Evolutionary conservation across 2,113 vertebrate genomes (phyloP).

Genomic region (Athene noctua): DNA sequence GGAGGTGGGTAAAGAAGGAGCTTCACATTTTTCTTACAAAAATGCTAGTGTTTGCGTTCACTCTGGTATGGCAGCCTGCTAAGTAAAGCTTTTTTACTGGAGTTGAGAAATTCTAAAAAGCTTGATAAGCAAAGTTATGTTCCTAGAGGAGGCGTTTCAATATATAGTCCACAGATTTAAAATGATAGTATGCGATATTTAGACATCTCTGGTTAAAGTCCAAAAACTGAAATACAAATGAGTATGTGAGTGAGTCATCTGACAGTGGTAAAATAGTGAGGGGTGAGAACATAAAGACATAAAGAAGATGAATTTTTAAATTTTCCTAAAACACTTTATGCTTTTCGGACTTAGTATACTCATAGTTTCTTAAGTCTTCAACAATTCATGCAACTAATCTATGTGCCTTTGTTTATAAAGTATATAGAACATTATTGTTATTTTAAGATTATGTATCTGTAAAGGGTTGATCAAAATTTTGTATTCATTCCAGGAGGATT

Average conservation of each 20-base stretch:
- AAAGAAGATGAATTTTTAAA: not conserved
- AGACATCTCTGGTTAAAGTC: not conserved
- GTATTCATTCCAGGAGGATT: not conserved
- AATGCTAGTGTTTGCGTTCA: not conserved
- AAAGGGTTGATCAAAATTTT: not conserved
- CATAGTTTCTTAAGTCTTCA: not conserved
- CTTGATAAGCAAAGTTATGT: not conserved
- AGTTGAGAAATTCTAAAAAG: not conserved
- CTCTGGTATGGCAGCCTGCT: not conserved
- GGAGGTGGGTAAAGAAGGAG: not conserved
- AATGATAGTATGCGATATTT: not conserved
- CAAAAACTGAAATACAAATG: not conserved
- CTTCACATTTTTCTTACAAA: not conserved
- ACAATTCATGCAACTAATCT: not conserved
- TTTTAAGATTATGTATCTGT: not conserved
- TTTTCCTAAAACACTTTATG: not conserved
- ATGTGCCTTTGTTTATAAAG: not conserved
- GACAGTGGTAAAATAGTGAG: not conserved
- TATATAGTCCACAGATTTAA: not conserved
- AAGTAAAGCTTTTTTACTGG: not conserved
- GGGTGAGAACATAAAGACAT: not conserved
- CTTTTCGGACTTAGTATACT: not conserved
- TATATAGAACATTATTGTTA: not conserved
- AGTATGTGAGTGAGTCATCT: not conserved
- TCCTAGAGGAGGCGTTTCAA: not conserved